These are phyloP conservation scores for Salvator merianae DNA, from an alignment of 2,113 vertebrate species.

Conservation along the genomic window DNA sequence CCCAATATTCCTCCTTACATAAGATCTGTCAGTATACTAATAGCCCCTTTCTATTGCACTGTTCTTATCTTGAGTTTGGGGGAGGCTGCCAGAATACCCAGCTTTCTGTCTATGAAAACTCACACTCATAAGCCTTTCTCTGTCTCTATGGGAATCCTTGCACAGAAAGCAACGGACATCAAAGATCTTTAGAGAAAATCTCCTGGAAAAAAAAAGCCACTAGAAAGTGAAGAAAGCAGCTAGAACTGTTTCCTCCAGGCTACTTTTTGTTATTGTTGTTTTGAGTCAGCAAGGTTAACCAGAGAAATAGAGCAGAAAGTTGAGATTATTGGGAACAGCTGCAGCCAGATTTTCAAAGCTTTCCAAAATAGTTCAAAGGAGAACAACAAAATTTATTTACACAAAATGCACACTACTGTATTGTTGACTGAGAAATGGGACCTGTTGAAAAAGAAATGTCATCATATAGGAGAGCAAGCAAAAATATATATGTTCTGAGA, in stretches of 20 bases:
- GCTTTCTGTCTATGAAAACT: slow-evolving; percentile 8
- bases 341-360: slow-evolving; percentile 56
- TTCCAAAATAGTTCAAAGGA: slow-evolving; percentile 52
- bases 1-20: not conserved
- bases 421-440: slow-evolving; percentile 32
- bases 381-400: slow-evolving; percentile 57
- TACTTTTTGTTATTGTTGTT: slow-evolving; percentile 63
- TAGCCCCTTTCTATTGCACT: slow-evolving; percentile 13
- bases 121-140: slow-evolving; percentile 26
- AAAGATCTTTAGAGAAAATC: slow-evolving; percentile 51
- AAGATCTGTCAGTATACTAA: slow-evolving; percentile 22
- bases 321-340: slow-evolving; percentile 47
- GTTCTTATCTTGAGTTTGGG: slow-evolving; percentile 8
- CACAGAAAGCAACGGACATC: slow-evolving; percentile 43
- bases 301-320: slow-evolving; percentile 68
- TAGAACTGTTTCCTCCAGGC: slow-evolving; percentile 56
- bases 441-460: slow-evolving; percentile 6
- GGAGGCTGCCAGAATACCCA: slow-evolving; percentile 27
- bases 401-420: not conserved
- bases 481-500: too few relatives aligned
- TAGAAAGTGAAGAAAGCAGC: slow-evolving; percentile 58
- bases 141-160: slow-evolving; percentile 46
- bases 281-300: slow-evolving; percentile 68
- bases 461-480: not conserved
- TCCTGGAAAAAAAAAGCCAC: slow-evolving; percentile 32